Base-by-base conservation (phyloP, 2,113 vertebrate species). In the Ageneiosus marmoratus region DNA sequence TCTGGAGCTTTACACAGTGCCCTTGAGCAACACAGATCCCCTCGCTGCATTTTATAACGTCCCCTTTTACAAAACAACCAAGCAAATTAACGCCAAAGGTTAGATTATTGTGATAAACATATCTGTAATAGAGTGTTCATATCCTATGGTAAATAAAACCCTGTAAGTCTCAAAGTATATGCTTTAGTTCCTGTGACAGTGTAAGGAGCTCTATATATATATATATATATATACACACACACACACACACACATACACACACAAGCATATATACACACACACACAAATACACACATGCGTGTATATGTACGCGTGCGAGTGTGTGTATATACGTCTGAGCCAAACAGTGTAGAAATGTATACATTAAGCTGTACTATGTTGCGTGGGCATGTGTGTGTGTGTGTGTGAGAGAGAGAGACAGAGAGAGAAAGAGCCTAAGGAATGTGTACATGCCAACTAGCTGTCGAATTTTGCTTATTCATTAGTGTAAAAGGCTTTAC, bases 401-500 rank as follows among this genome's bases (percentile, higher is more conserved):
- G 27, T n/a, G n/a, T n/a, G n/a, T n/a, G n/a, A n/a, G n/a, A n/a
- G n/a, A n/a, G n/a, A n/a, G n/a, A n/a, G n/a, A n/a, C n/a, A n/a
- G n/a, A n/a, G n/a, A n/a, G n/a, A n/a, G n/a, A n/a, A n/a, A n/a
- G n/a, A 55, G 32, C 27, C 72, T 32, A 16, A 75, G 27, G 18
- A 27, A 6, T 24, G 27, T 37, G 48, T 5, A 24, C 20, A 6
- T 76, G 73, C 73, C 73, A 76, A 24, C 5, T 22, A 34, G 50
- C 73, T 8, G 50, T 37, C 48, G 5, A 29, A 37, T 24, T 76
- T 32, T 3, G 18, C 73, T 75, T 53, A 73, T 50, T 27, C 70
- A n/a, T 73, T 50, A 44, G 34, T 44, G 10, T 70, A 73, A 48
- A 75, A 22, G 73, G 48, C 73, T 75, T 75, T 75, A 22, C 46